phyloP scores from a whole-genome alignment of 1,140 invertebrate genomes.

The Ceratina australensis region DNA sequence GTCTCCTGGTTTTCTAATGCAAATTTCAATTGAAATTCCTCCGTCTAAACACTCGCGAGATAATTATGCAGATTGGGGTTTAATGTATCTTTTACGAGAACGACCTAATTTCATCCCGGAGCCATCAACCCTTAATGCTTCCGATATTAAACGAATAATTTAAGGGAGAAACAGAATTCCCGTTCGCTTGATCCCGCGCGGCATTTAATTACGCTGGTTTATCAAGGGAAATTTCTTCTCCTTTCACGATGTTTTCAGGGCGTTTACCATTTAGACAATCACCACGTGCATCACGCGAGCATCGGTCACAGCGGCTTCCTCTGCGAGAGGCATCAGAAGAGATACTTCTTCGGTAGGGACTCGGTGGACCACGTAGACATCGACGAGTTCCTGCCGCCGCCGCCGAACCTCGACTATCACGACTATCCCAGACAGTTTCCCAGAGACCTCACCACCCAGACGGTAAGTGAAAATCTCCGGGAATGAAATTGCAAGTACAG shows the following conservation, averaged over 20 bases:
- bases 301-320: slow-evolving; percentile 67
- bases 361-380: slow-evolving; percentile 73
- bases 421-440: slow-evolving; percentile 74
- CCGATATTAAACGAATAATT: slow-evolving; percentile 7
- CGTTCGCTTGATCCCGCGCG: background rate
- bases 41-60: background rate
- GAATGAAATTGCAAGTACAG: too few relatives aligned
- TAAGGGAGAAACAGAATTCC: background rate
- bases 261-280: slow-evolving; percentile 71
- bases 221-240: background rate
- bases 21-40: background rate
- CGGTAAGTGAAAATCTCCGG: slow-evolving; percentile 67
- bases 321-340: slow-evolving; percentile 76
- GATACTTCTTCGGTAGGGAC: slow-evolving; percentile 75
- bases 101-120: background rate
- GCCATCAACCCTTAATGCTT: slow-evolving; percentile 12
- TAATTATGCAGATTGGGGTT: slow-evolving; percentile 34
- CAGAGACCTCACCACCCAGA: slow-evolving; percentile 79
- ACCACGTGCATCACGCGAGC: slow-evolving; percentile 64
- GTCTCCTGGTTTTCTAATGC: too few relatives aligned
- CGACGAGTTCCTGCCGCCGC: slow-evolving; percentile 74
- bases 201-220: background rate
- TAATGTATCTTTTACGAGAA: slow-evolving; percentile 14
- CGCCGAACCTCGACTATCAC: slow-evolving; percentile 72
- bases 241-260: slow-evolving; percentile 54